Base-by-base conservation (phyloP, 2,888 invertebrate genomes). In the Aphidius colemani region DNA sequence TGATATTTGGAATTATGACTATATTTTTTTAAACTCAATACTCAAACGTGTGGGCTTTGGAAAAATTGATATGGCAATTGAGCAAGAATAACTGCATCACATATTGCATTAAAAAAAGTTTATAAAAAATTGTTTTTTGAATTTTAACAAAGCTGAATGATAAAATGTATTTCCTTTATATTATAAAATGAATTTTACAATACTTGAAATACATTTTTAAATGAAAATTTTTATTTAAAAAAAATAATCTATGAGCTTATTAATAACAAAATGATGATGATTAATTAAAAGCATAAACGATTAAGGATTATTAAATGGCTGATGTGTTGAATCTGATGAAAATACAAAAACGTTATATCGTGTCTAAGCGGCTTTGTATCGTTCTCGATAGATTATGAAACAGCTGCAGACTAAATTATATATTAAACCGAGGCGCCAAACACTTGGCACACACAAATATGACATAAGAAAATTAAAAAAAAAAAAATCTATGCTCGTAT, bases 281-380 rank as follows among this genome's bases (percentile, higher is more conserved):
- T 46, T 39, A n/a, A 45, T 9, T 57, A 57, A 45, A 45, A 45
- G 46, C 13, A n/a, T 11, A 30, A 46, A 39, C n/a, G 57, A 11
- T 46, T 45, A 39, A 6, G 57, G 11, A 39, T 46, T 30, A 57
- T 46, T 39, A n/a, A 57, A 45, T n/a, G 56, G 48, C 30, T 30
- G 30, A 50, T 57, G 44, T 56, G 43, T 30, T 50, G 30, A 9
- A 61, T 60, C 8, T 65, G 61, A 61, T 61, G 53, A 46, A 53
- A 61, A 65, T 61, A 65, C 61, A 61, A 65, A 61, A 65, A 61
- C 56, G 58, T 65, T 61, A 30, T 30, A 65, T 65, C 61, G 58
- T 45, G 58, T 64, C 40, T 65, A 65, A 65, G 61, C 65, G 65
- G 58, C 61, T 61, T 61, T 65, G 61, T 61, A 65, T 65, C 61